phyloP scores from a whole-genome alignment of 2,888 invertebrate genomes.

The Tribolium freemani region DNA sequence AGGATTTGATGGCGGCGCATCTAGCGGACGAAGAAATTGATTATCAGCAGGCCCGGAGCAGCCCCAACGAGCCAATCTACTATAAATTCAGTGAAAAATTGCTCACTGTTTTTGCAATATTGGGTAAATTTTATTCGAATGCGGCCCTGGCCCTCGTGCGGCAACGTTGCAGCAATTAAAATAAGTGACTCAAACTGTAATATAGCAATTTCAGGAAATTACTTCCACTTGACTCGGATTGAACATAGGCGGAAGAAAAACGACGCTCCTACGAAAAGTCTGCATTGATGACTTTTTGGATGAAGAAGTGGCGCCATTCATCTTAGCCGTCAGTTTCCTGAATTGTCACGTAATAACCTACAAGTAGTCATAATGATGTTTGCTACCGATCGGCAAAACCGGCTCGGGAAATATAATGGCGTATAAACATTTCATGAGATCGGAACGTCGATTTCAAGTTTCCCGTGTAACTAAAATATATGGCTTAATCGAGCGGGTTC shows the following conservation, averaged over 20 bases:
- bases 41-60: conserved; percentile 47
- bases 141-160: too few species aligned
- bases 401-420: conserved; percentile 46
- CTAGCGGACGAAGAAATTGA: conserved; percentile 52
- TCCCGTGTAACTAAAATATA: conserved; percentile 55
- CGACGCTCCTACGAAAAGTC: conserved; percentile 28
- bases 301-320: conserved; percentile 37
- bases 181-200: conserved; percentile 43
- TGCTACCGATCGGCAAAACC: conserved; percentile 45
- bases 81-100: neutral
- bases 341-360: conserved; percentile 42
- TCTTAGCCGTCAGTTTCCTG: conserved; percentile 39
- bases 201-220: conserved; percentile 41
- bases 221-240: conserved; percentile 37
- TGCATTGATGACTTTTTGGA: conserved; percentile 39
- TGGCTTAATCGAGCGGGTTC: conserved; percentile 56
- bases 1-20: conserved; percentile 56
- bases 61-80: conserved; percentile 29
- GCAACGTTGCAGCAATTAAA: conserved; percentile 40
- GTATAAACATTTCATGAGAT: conserved; percentile 50
- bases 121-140: too few species aligned
- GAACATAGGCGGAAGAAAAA: conserved; percentile 36
- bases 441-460: conserved; percentile 48
- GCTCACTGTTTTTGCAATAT: too few species aligned
- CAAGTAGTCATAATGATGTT: conserved; percentile 47